Base-by-base conservation (phyloP, 2,888 invertebrate genomes). In the Eretmocerus hayati region DNA sequence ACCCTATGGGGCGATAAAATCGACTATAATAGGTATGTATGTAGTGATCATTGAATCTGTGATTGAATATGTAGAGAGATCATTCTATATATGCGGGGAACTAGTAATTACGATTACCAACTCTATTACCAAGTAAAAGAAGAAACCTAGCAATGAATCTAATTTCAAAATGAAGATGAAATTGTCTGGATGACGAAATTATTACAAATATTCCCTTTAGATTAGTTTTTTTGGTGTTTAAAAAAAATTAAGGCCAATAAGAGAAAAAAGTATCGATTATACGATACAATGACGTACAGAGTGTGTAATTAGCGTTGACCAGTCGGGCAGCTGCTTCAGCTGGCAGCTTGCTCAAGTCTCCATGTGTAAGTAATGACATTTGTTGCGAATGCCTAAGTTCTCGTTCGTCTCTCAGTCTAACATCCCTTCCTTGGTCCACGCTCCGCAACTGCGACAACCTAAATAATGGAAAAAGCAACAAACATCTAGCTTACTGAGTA, bases 391-490 rank as follows among this genome's bases (percentile, higher is more conserved):
- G 81, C 21, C 88, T 77, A 60, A 81, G 76, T 58, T 88, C 85
- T 62, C 87, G 83, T 58, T 90, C 88, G 53, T 87, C 84, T 40
- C 83, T 79, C 56, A 89, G 72, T 40, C 79, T 77, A 60, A 88
- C 84, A 71, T 89, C 89, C 62, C 83, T 83, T 58, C 80, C 79
- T 69, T 90, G 87, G 55, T 79, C 81, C 54, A 88, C 81, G 48
- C 77, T 80, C 60, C 83, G 87, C 57, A 90, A 71, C 72, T 90
- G 85, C 6, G 84, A 81, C 60, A 87, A 73, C 71, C 86, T 85
- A 66, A 50, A 68, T 64, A 60, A 20, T 18, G n/a, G 15, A 46
- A 43, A 42, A 39, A 33, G 38, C 3, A 15, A 59, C n/a, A n/a
- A n/a, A n/a, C n/a, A n/a, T n/a, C n/a, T n/a, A n/a, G n/a, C n/a